Evolutionary conservation across 2,113 vertebrate genomes (phyloP).

Genomic region (Megaceryle torquata): DNA sequence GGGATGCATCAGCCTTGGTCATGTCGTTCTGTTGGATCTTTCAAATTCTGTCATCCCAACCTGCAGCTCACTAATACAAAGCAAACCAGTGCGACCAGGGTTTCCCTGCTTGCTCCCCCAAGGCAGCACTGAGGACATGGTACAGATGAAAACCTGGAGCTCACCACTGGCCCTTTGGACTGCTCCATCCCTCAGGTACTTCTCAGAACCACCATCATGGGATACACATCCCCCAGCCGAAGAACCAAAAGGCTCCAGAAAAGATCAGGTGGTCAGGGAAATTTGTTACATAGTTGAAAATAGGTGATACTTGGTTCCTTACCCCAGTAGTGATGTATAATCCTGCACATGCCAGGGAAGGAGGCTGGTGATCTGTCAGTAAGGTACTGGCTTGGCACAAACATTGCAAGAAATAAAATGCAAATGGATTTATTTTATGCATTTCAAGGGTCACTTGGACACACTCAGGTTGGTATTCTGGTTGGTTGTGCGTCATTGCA

Average conservation of each 20-base stretch:
- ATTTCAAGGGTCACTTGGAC: neutral
- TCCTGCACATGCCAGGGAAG: neutral
- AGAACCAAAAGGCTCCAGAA: neutral
- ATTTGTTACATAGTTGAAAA: neutral
- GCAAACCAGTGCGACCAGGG: neutral
- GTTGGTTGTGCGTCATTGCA: neutral
- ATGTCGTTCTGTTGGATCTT: neutral
- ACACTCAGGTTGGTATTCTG: neutral
- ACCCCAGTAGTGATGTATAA: neutral
- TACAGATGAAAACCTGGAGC: neutral
- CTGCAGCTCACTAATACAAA: neutral
- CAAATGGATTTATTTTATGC: neutral
- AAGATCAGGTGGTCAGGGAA: neutral
- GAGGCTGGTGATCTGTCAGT: neutral
- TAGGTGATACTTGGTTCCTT: neutral
- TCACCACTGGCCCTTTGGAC: neutral
- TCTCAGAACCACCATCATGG: neutral
- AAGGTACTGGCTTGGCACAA: neutral
- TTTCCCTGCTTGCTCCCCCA: neutral
- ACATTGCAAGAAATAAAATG: neutral
- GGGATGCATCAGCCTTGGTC: rapidly evolving
- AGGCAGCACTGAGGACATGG: neutral
- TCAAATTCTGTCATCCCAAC: no score
- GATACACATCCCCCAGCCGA: rapidly evolving
- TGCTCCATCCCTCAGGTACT: neutral